Percentiles rank a stretch among this genome's conserved stretches.
phyloP scores from a whole-genome alignment of 2,888 invertebrate species.

The Macrosiphum euphorbiae region DNA sequence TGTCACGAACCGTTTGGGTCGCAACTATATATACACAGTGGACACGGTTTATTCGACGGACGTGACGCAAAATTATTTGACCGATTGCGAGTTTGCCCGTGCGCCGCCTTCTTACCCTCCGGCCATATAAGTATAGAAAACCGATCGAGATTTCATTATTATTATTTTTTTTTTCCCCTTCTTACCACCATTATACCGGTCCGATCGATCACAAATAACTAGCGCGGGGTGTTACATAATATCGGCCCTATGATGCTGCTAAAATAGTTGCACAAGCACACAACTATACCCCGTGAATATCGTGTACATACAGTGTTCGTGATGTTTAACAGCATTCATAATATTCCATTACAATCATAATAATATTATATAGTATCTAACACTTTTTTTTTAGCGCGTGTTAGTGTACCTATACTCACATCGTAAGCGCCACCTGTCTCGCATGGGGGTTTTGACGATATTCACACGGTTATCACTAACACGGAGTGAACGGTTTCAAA shows the following conservation, averaged over 20 bases:
- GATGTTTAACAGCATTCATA: not conserved
- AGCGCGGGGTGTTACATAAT: not conserved
- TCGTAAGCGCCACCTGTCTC: not conserved
- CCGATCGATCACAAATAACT: not conserved
- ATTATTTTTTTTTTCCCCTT: not conserved
- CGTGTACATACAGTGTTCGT: not conserved
- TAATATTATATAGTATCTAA: too few species aligned
- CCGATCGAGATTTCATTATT: slow-evolving; percentile 1
- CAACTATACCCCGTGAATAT: not conserved
- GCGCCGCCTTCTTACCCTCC: not conserved
- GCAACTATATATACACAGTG: not conserved
- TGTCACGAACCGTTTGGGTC: slow-evolving; percentile 19
- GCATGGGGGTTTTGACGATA: not conserved
- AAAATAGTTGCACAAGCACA: not conserved
- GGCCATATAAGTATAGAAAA: not conserved
- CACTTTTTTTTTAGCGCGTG: not conserved
- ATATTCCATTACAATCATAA: not conserved
- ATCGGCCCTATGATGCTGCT: not conserved
- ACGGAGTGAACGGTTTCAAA: not conserved
- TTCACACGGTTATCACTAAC: not conserved
- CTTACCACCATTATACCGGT: not conserved
- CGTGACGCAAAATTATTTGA: slow-evolving; percentile 13
- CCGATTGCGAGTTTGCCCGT: not conserved
- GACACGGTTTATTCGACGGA: slow-evolving; percentile 11
- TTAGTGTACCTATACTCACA: not conserved